phyloP scores from a whole-genome alignment of 2,888 invertebrate genomes.

The Sepiola atlantica region DNA sequence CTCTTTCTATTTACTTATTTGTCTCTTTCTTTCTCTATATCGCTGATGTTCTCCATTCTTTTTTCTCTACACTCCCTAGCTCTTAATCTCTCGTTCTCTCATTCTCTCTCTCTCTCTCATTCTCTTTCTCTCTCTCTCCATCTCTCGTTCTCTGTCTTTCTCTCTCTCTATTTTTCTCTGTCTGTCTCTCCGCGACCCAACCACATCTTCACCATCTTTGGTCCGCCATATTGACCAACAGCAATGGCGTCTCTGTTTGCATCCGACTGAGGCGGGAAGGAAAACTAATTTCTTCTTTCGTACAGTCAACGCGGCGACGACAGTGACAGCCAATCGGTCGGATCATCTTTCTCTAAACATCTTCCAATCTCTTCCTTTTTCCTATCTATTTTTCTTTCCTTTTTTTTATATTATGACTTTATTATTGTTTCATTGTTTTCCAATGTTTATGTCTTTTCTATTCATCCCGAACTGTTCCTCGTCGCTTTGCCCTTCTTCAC shows the following conservation, averaged over 20 bases:
- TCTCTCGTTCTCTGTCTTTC: too few relatives aligned
- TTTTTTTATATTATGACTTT: not conserved
- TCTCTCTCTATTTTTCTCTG: too few relatives aligned
- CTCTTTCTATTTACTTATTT: too few relatives aligned
- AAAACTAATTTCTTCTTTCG: not conserved
- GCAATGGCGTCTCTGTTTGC: not conserved
- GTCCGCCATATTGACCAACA: not conserved
- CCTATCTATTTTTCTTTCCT: not conserved
- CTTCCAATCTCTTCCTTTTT: not conserved
- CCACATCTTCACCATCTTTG: not conserved
- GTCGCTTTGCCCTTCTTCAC: not conserved
- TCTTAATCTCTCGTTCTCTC: too few relatives aligned
- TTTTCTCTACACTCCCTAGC: too few relatives aligned
- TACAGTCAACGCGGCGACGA: too few relatives aligned
- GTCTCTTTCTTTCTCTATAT: too few relatives aligned
- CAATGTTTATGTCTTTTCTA: not conserved
- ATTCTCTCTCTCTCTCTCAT: too few relatives aligned
- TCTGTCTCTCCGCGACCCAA: not conserved
- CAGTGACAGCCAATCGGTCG: constrained; percentile 1
- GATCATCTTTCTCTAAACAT: not conserved
- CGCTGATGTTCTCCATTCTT: too few relatives aligned
- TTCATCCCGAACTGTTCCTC: not conserved
- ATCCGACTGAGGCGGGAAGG: not conserved
- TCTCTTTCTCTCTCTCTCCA: too few relatives aligned
- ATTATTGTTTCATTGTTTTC: not conserved